Evolutionary conservation across 2,113 vertebrate genomes (phyloP).

Genomic region (Amblyopsis rosae): DNA sequence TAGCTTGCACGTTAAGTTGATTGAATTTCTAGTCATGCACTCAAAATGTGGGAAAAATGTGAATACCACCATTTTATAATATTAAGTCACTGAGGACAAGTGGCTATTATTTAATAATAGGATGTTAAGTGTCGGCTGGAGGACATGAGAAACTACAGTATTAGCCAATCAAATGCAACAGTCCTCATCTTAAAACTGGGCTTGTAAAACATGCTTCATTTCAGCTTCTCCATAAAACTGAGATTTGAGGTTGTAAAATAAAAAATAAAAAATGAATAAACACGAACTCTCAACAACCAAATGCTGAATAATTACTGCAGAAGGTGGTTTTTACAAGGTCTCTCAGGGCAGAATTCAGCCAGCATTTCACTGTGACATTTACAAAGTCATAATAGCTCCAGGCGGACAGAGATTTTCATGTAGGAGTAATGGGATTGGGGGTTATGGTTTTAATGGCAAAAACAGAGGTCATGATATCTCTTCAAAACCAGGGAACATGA

Average conservation of each 20-base stretch:
- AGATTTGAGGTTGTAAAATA: slow-evolving; percentile 4
- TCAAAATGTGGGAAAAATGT: not conserved
- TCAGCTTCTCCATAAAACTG: slow-evolving; percentile 25
- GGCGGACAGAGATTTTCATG: not conserved
- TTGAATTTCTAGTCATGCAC: not conserved
- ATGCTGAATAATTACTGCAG: slow-evolving; percentile 29
- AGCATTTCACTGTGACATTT: slow-evolving; percentile 28
- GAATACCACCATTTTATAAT: too few species aligned
- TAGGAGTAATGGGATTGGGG: not conserved
- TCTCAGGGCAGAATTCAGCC: not conserved
- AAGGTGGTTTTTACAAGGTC: slow-evolving; percentile 16
- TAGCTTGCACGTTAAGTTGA: too few species aligned
- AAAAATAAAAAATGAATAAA: not conserved
- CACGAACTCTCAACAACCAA: slow-evolving; percentile 22
- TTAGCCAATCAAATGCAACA: slow-evolving; percentile 29
- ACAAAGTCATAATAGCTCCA: not conserved
- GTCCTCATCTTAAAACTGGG: slow-evolving; percentile 27
- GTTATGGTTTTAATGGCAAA: slow-evolving; percentile 2
- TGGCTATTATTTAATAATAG: slow-evolving; percentile 7
- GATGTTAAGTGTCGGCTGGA: slow-evolving; percentile 9
- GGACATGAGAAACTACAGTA: slow-evolving; percentile 27
- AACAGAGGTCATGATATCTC: not conserved
- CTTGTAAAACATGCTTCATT: slow-evolving; percentile 36
- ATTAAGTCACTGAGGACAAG: slow-evolving; percentile 8
- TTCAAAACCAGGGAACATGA: not conserved